Conservation (phyloP, 2,888 invertebrate genomes). For the Drosophila buzzatii region DNA sequence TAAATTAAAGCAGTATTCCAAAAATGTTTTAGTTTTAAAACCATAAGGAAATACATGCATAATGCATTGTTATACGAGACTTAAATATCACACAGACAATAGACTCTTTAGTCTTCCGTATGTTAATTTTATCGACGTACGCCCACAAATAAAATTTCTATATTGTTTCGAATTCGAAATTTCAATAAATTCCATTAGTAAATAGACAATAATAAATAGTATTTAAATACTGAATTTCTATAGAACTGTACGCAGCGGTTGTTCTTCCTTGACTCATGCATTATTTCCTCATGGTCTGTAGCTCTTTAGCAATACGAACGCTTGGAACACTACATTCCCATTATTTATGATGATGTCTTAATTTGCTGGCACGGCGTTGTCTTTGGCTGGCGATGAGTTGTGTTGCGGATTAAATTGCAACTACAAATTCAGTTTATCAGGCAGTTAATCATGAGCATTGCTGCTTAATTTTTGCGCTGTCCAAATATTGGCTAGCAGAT, state of each 20-base stretch:
- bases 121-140: neutral
- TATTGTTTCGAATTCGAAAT: neutral
- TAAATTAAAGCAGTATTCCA: neutral
- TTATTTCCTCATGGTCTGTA: constrained; percentile 41
- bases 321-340: constrained; percentile 11
- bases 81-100: neutral
- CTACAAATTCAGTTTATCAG: constrained; percentile 56
- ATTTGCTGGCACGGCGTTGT: constrained; percentile 12
- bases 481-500: constrained; percentile 46
- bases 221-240: neutral
- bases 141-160: constrained; percentile 8
- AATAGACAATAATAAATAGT: neutral
- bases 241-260: neutral
- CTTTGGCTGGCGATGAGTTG: constrained; percentile 8
- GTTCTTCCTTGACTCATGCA: constrained; percentile 12
- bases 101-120: constrained; percentile 4
- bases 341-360: constrained; percentile 51
- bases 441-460: constrained; percentile 40
- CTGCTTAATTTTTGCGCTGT: constrained; percentile 35
- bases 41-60: constrained; percentile 7
- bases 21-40: neutral
- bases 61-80: constrained; percentile 6
- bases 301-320: neutral
- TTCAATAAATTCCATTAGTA: neutral
- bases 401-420: constrained; percentile 47